phyloP scores from a whole-genome alignment of 2,113 vertebrate genomes.

The Ctenomys sociabilis region DNA sequence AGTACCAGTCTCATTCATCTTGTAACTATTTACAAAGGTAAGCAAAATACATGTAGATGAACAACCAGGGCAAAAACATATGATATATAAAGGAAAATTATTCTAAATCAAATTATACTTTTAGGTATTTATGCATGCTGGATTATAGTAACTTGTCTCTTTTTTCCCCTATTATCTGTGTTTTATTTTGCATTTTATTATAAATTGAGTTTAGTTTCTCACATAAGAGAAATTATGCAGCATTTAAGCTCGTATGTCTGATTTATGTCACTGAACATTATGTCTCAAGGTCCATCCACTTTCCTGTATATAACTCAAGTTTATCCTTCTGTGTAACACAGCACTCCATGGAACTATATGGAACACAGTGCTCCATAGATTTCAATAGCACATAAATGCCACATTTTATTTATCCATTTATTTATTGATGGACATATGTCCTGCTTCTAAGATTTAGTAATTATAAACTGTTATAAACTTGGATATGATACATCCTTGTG shows the following conservation, averaged over 20 bases:
- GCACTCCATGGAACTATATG: not conserved
- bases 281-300: not conserved
- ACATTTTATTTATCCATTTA: not conserved
- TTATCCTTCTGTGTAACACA: not conserved
- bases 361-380: no score
- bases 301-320: not conserved
- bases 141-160: not conserved
- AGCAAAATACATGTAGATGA: not conserved
- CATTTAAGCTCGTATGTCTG: not conserved
- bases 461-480: not conserved
- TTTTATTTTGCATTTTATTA: not conserved
- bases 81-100: not conserved
- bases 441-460: not conserved
- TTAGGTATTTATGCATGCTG: not conserved
- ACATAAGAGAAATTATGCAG: not conserved
- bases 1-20: not conserved
- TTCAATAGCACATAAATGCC: not conserved
- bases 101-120: not conserved
- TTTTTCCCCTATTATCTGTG: not conserved
- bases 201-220: not conserved
- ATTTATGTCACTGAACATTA: not conserved
- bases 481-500: not conserved
- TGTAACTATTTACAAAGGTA: not conserved
- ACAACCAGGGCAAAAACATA: not conserved
- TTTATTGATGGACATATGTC: not conserved